Evolutionary conservation across 1,140 invertebrate species (phyloP).

Genomic region (Pseudomyrmex sp.): DNA sequence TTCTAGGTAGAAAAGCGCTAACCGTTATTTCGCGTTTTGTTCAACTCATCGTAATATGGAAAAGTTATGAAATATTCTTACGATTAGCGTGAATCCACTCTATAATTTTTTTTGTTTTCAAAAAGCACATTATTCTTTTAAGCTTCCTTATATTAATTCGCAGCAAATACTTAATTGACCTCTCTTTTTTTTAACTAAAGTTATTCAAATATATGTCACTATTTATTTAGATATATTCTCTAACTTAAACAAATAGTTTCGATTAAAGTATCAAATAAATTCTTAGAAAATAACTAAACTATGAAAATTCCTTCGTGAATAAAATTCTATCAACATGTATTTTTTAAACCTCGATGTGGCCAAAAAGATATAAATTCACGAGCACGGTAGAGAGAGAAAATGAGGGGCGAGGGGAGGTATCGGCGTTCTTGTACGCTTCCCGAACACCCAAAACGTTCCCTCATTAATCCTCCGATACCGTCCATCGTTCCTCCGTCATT

Average conservation of each 20-base stretch:
- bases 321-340: conserved; percentile 32
- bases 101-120: conserved; percentile 5
- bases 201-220: background rate
- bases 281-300: background rate
- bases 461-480: conserved; percentile 73
- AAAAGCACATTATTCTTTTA: too few species aligned
- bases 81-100: background rate
- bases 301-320: conserved; percentile 5
- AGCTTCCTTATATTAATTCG: too few species aligned
- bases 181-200: too few species aligned
- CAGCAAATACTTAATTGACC: too few species aligned
- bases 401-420: background rate
- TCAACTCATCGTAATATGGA: conserved; percentile 34
- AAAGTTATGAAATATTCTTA: background rate
- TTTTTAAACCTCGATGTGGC: conserved; percentile 28
- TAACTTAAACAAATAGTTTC: too few species aligned
- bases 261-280: background rate
- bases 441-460: conserved; percentile 65
- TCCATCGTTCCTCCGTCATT: conserved; percentile 53
- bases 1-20: conserved; percentile 50
- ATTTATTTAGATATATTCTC: background rate
- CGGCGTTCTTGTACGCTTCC: conserved; percentile 41
- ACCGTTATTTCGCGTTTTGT: conserved; percentile 51
- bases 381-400: background rate
- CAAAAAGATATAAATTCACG: conserved; percentile 50